phyloP scores from a whole-genome alignment of 2,113 vertebrate genomes.

The Podarcis cretensis region DNA sequence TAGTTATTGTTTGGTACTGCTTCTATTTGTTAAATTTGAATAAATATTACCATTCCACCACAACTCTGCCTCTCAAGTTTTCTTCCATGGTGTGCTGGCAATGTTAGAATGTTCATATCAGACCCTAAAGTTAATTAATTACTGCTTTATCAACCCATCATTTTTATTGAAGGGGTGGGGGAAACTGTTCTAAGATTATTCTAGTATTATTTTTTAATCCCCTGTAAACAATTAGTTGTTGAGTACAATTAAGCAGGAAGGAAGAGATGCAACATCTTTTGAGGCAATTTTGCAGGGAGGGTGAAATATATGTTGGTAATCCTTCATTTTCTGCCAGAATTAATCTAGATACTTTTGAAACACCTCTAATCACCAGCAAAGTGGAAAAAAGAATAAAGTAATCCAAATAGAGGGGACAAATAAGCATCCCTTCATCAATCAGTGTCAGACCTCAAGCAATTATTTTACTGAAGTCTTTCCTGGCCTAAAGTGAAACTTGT shows the following conservation, averaged over 20 bases:
- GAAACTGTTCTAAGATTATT: not conserved
- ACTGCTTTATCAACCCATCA: fast-evolving
- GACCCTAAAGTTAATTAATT: conserved; percentile 25
- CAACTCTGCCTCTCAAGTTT: no score
- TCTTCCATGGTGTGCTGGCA: no score
- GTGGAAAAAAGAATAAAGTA: conserved; percentile 34
- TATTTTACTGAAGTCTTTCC: conserved; percentile 40
- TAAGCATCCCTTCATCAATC: conserved; percentile 43
- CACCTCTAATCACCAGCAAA: conserved; percentile 22
- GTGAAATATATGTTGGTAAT: conserved; percentile 35
- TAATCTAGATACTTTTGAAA: conserved; percentile 35
- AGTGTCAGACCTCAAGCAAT: conserved; percentile 39
- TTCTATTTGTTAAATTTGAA: no score
- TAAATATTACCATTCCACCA: no score
- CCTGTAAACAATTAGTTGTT: conserved; percentile 59
- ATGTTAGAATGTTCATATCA: conserved; percentile 8
- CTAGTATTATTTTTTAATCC: conserved; percentile 30
- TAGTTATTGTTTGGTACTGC: no score
- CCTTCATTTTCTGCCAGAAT: conserved; percentile 53
- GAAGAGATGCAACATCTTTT: conserved; percentile 47
- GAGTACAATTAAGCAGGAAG: conserved; percentile 56
- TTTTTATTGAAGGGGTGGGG: conserved; percentile 13
- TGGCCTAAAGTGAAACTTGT: conserved; percentile 34
- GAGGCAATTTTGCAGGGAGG: conserved; percentile 43
- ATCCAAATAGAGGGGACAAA: conserved; percentile 46